Conservation (phyloP, 2,797 vertebrate genomes). For the Macrochelys suwanniensis region DNA sequence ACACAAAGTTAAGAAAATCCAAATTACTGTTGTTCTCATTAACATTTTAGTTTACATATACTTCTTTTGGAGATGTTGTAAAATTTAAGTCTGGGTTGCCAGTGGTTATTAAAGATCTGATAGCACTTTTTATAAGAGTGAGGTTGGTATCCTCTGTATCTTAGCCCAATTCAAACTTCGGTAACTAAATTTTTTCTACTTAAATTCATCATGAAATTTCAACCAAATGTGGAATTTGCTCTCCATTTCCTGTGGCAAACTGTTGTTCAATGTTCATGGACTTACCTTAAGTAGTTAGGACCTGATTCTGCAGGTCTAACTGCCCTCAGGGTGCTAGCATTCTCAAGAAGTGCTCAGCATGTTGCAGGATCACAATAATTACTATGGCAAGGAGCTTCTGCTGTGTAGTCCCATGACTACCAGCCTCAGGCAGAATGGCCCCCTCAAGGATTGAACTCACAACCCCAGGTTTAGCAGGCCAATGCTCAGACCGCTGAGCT, state of each 20-base stretch:
- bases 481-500: no score
- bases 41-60: not conserved
- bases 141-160: rapidly evolving
- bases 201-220: rapidly evolving
- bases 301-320: rapidly evolving
- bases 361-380: not conserved
- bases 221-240: rapidly evolving
- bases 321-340: rapidly evolving
- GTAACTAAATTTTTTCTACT: rapidly evolving
- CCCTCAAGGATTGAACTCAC: no score
- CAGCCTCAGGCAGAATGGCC: no score
- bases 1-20: not conserved
- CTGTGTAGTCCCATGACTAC: no score
- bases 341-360: not conserved
- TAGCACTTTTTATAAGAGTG: not conserved
- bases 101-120: not conserved
- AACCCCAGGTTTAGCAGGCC: no score
- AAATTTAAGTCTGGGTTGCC: not conserved
- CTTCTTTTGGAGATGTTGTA: not conserved
- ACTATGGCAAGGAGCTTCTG: no score
- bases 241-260: not conserved
- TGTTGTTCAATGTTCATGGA: not conserved
- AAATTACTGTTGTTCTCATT: not conserved
- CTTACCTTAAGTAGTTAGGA: not conserved
- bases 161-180: not conserved